phyloP scores from a whole-genome alignment of 2,888 invertebrate species.

The Phengaris alcon region DNA sequence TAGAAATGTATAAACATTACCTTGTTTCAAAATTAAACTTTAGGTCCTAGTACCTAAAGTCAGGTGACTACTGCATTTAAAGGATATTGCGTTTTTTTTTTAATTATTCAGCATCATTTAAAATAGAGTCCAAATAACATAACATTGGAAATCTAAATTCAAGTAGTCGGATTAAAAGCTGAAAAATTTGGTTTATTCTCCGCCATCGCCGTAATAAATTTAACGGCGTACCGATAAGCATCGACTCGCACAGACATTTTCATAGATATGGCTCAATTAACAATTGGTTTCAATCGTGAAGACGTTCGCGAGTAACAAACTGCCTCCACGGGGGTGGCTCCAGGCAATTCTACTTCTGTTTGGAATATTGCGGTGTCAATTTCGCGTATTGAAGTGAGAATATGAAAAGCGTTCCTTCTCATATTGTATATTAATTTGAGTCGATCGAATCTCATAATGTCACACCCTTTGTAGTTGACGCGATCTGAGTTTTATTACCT shows the following conservation, averaged over 20 bases:
- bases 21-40: not conserved
- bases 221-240: slow-evolving; percentile 75
- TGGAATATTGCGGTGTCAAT: slow-evolving; percentile 79
- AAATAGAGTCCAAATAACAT: not conserved
- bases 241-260: slow-evolving; percentile 73
- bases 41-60: no score
- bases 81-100: not conserved
- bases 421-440: slow-evolving; percentile 66
- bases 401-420: slow-evolving; percentile 59
- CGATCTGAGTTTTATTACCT: slow-evolving; percentile 37
- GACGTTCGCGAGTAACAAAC: slow-evolving; percentile 76
- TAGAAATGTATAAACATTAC: no score
- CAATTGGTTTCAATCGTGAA: slow-evolving; percentile 79
- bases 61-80: not conserved
- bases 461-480: slow-evolving; percentile 40
- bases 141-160: slow-evolving; percentile 10
- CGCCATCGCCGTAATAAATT: slow-evolving; percentile 68
- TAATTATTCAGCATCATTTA: not conserved
- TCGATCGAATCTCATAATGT: slow-evolving; percentile 50
- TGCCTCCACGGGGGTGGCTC: slow-evolving; percentile 62
- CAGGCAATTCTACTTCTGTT: slow-evolving; percentile 77
- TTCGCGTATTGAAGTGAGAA: slow-evolving; percentile 77
- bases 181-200: slow-evolving; percentile 39
- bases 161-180: slow-evolving; percentile 19
- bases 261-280: slow-evolving; percentile 80